Percentiles rank a stretch among this genome's conserved stretches.
Conservation (phyloP, 2,888 invertebrate genomes). For the Minunthozetes semirufus region DNA sequence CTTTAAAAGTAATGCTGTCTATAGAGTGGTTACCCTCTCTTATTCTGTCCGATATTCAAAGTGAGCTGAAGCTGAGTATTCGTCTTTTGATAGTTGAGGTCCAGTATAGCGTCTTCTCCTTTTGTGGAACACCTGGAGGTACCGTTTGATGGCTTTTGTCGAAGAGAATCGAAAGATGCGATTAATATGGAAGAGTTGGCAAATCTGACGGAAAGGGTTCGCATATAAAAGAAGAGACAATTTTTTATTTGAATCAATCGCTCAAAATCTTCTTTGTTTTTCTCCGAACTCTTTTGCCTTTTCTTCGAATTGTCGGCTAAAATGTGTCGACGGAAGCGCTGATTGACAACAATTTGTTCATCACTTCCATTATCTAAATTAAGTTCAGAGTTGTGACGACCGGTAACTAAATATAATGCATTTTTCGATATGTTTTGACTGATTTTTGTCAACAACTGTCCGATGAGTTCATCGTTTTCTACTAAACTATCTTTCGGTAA, state of each 20-base stretch:
- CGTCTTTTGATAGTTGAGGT: not conserved
- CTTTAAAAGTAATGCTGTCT: not conserved
- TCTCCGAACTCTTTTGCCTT: not conserved
- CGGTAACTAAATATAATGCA: not conserved
- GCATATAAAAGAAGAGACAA: conserved; percentile 16
- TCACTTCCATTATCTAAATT: not conserved
- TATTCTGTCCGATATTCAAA: not conserved
- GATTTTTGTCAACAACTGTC: conserved; percentile 1
- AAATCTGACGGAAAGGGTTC: not conserved
- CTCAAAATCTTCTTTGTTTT: not conserved
- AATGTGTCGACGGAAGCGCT: conserved; percentile 1
- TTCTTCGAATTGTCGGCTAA: not conserved
- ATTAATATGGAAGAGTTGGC: not conserved
- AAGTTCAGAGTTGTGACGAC: not conserved
- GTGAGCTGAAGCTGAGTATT: not conserved
- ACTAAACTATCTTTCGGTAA: conserved; percentile 4
- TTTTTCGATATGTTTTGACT: conserved; percentile 8
- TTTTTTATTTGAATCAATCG: not conserved
- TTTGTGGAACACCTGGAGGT: conserved; percentile 2
- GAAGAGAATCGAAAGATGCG: not conserved
- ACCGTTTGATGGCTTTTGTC: not conserved
- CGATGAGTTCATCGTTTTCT: conserved; percentile 15
- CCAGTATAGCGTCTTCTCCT: not conserved
- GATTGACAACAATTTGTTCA: not conserved
- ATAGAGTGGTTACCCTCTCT: not conserved